Base-by-base conservation (phyloP, 2,797 vertebrate genomes). In the Notolepis coatsorum region DNA sequence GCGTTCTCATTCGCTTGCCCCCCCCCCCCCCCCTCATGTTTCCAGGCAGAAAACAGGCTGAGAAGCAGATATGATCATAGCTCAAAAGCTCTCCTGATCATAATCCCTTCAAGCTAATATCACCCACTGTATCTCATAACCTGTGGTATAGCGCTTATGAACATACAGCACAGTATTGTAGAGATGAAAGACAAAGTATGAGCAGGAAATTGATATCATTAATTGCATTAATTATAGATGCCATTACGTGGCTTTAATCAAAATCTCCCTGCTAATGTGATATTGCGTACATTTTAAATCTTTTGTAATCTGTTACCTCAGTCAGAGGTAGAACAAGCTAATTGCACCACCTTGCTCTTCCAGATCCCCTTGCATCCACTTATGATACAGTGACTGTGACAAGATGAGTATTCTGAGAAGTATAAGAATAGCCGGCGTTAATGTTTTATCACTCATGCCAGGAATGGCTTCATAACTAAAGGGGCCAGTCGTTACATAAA, bases 91-190 rank as follows among this genome's bases (percentile, higher is more conserved):
- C 42, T 56, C 7, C 23, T 37, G 66, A 77, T 5, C 65, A 81
- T 80, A 70, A 79, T 73, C 76, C 64, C 52, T 70, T 65, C 46
- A 52, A 73, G 67, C 73, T 83, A 81, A 87, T 82, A 79, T 68
- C 71, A 49, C 64, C 37, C 13, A 51, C 7, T 24, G 20, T 59
- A 60, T 81, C 66, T 65, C 72, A 82, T 73, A 73, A 81, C 61
- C 27, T 28, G 61, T 55, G 49, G 18, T 3, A 25, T 23, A 6
- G 23, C n/a, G n/a, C n/a, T n/a, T n/a, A n/a, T n/a, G n/a, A n/a
- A n/a, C n/a, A n/a, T n/a, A n/a, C n/a, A n/a, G n/a, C n/a, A n/a
- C n/a, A n/a, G n/a, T n/a, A n/a, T n/a, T n/a, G n/a, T n/a, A n/a
- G n/a, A n/a, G n/a, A n/a, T n/a, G n/a, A n/a, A n/a, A n/a, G n/a